Evolutionary conservation across 2,797 vertebrate genomes (phyloP).

Genomic region (Rhinophrynus dorsalis): DNA sequence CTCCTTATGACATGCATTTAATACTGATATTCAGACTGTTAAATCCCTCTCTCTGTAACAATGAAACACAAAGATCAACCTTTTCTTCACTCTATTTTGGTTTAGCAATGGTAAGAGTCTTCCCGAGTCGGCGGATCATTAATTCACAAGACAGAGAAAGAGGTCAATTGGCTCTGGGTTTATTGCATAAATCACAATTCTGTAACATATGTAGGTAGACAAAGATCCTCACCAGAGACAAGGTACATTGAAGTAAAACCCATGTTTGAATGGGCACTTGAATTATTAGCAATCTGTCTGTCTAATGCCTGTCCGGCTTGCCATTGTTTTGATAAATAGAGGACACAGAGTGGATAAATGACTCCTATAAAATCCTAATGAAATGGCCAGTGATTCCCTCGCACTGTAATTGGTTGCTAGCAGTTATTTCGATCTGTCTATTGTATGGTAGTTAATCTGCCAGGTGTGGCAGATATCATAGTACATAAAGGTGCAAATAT

Average conservation of each 20-base stretch:
- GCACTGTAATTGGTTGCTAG: constrained; percentile 1
- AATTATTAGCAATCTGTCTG: constrained; percentile 21
- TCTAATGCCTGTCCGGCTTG: constrained; percentile 16
- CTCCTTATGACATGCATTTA: no score
- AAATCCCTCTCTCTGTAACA: no score
- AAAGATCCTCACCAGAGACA: background rate
- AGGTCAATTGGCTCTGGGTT: background rate
- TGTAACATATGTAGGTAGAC: constrained; percentile 1
- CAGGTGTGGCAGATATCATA: background rate
- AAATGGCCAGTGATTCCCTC: constrained; percentile 8
- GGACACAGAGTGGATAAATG: constrained; percentile 21
- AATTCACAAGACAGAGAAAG: background rate
- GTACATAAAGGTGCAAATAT: no score
- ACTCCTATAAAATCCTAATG: constrained; percentile 42
- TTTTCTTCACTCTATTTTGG: background rate
- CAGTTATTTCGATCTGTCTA: constrained; percentile 1
- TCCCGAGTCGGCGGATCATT: background rate
- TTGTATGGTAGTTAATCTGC: constrained; percentile 19
- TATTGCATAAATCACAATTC: constrained; percentile 20
- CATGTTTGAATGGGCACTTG: background rate
- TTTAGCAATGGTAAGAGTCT: background rate
- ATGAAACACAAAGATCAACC: background rate
- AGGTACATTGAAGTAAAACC: background rate
- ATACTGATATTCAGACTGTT: no score
- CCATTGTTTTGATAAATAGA: constrained; percentile 20